A percentile compares a stretch with the other conserved stretches of the same genome.
Conservation (phyloP, 2,113 vertebrate species). For the Ranitomeya imitator region DNA sequence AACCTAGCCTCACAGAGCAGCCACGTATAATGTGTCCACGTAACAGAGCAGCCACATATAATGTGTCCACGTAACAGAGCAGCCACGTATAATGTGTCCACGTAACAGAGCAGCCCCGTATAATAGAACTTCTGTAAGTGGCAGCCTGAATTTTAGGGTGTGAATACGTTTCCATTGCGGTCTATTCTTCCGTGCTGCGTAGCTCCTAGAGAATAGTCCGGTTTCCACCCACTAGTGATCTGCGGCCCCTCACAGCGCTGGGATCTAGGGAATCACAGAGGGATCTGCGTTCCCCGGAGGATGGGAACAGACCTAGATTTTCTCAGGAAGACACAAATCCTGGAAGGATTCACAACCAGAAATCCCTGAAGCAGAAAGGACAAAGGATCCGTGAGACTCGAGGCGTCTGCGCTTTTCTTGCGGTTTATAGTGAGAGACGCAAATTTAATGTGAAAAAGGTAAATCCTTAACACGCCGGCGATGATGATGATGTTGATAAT, state of each 20-base stretch:
- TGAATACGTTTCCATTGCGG: neutral
- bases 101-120: no score
- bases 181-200: neutral
- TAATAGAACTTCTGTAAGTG: no score
- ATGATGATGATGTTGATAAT: conserved; percentile 61
- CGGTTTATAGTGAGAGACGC: conserved; percentile 1
- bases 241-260: neutral
- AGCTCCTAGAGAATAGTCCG: neutral
- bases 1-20: no score
- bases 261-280: neutral
- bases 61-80: no score
- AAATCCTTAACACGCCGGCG: conserved; percentile 59
- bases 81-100: no score
- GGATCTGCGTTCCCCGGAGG: neutral
- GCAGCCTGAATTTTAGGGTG: neutral
- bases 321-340: neutral
- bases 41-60: no score
- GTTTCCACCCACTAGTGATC: neutral
- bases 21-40: no score
- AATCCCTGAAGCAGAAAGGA: neutral
- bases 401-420: neutral
- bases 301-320: neutral
- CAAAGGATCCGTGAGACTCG: neutral
- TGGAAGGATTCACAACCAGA: neutral
- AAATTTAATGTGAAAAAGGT: conserved; percentile 54